Percentiles rank a stretch among this genome's conserved stretches.
Conservation (phyloP, 2,113 vertebrate species). For the Jaculus jaculus region DNA sequence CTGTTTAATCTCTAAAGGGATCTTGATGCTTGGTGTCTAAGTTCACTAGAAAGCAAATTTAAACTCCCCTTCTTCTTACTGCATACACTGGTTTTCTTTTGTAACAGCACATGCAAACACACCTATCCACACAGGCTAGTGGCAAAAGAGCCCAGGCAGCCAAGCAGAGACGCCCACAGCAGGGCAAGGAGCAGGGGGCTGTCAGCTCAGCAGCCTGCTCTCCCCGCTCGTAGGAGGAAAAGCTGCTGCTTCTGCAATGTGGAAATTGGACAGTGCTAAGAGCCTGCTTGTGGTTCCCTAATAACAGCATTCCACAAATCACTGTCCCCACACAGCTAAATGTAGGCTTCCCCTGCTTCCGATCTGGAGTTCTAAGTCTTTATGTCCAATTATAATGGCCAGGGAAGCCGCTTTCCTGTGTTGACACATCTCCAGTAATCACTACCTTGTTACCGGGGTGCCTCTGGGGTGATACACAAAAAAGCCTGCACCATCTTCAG, state of each 20-base stretch:
- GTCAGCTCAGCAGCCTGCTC: background rate
- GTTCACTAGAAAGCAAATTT: background rate
- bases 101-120: background rate
- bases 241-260: background rate
- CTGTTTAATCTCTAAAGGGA: background rate
- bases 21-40: background rate
- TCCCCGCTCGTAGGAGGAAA: background rate
- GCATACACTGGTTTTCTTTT: background rate
- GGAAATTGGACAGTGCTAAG: background rate
- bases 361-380: slow-evolving; percentile 35
- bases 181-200: background rate
- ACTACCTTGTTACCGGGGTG: background rate
- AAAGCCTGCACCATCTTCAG: background rate
- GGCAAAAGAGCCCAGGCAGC: background rate
- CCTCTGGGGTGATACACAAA: background rate
- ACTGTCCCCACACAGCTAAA: background rate
- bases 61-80: background rate
- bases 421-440: background rate
- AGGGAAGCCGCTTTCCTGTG: background rate
- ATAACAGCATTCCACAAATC: slow-evolving; percentile 42
- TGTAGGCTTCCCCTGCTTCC: background rate
- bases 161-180: background rate
- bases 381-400: background rate
- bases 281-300: background rate
- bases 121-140: background rate